phyloP scores from a whole-genome alignment of 2,113 vertebrate species.

The Lichenostomus cassidix region DNA sequence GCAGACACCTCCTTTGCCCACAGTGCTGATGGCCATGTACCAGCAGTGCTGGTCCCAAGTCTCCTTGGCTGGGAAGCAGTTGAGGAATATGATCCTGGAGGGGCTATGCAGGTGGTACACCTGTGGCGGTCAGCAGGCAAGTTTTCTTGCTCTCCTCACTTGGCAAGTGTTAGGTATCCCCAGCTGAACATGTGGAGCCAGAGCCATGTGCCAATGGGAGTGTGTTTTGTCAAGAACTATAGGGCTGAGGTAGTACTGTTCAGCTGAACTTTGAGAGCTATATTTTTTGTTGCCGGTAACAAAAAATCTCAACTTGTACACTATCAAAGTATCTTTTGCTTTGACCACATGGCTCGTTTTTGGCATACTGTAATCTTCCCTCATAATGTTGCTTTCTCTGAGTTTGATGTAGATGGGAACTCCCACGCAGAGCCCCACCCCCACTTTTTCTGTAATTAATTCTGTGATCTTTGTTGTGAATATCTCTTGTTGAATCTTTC shows the following conservation, averaged over 20 bases:
- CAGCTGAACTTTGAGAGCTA: neutral
- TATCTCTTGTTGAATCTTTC: conserved; percentile 15
- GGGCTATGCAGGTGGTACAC: fast-evolving
- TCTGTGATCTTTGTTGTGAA: neutral
- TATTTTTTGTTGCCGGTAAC: neutral
- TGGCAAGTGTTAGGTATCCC: neutral
- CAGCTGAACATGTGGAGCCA: neutral
- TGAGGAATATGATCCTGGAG: neutral
- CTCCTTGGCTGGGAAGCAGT: neutral
- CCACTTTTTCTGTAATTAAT: conserved; percentile 1
- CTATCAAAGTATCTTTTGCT: conserved; percentile 10
- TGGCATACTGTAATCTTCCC: neutral
- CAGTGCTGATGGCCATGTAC: neutral
- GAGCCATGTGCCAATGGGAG: neutral
- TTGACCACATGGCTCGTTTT: conserved; percentile 19
- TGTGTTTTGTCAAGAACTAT: neutral
- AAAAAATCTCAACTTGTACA: neutral
- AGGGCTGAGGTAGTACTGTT: neutral
- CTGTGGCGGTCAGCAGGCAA: fast-evolving
- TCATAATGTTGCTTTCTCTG: conserved; percentile 4
- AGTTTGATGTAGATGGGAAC: neutral
- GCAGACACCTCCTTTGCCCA: neutral
- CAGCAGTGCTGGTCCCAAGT: neutral
- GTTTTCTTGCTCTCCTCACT: neutral
- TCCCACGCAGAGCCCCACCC: neutral